Evolutionary conservation across 2,797 vertebrate species (phyloP).

Genomic region (Setipinna tenuifilis): DNA sequence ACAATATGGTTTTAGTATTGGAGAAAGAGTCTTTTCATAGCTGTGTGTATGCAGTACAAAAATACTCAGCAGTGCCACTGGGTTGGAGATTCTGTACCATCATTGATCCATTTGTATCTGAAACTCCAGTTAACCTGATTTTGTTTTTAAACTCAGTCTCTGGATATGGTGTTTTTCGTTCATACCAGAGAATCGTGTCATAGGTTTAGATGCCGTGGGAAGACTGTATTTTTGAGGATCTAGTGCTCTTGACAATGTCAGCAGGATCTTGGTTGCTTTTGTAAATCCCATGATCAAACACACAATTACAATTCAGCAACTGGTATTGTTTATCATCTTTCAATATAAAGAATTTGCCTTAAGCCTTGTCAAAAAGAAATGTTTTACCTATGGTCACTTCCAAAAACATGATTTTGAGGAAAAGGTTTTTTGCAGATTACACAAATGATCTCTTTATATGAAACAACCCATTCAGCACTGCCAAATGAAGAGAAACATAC

Average conservation of each 20-base stretch:
- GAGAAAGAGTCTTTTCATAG: slow-evolving; percentile 25
- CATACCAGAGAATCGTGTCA: slow-evolving; percentile 60
- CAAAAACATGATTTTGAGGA: too few species aligned
- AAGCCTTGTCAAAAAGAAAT: too few species aligned
- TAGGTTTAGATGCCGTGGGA: slow-evolving; percentile 41
- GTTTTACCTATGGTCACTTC: too few species aligned
- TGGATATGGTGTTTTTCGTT: slow-evolving; percentile 45
- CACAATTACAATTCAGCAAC: not conserved
- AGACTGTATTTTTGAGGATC: slow-evolving; percentile 49
- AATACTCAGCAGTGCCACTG: slow-evolving; percentile 57
- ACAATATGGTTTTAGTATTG: slow-evolving; percentile 49
- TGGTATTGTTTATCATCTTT: too few species aligned
- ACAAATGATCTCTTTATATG: too few species aligned
- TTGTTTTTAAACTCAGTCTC: too few species aligned
- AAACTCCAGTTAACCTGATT: slow-evolving; percentile 1
- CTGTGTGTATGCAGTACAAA: slow-evolving; percentile 62
- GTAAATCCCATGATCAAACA: not conserved
- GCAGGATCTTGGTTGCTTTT: slow-evolving; percentile 40
- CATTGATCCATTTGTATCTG: slow-evolving; percentile 17
- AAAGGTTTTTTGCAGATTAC: too few species aligned
- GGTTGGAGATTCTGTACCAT: not conserved
- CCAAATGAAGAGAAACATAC: too few species aligned
- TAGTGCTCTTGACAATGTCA: slow-evolving; percentile 21
- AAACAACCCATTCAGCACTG: too few species aligned
- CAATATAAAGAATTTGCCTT: too few species aligned